Evolutionary conservation across 2,888 invertebrate species (phyloP), one percentile per base, ranked within the genome.

Genomic region (Endotricha flammealis): DNA sequence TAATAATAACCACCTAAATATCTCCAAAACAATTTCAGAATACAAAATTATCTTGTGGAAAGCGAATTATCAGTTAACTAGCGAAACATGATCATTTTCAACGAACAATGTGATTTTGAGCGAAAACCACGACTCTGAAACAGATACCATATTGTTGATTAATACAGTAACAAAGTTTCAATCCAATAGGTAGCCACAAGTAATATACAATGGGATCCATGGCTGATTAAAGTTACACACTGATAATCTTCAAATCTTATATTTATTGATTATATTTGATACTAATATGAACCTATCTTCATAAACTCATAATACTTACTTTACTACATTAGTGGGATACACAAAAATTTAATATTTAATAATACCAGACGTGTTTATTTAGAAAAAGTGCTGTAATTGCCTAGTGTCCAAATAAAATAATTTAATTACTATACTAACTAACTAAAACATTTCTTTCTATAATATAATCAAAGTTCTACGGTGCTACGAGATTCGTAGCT

Each of bases 141-240:
- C 24, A 25, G 28, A 28, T 28, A 28, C n/a, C 14, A 13, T 14
- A 17, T 25, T 27, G 25, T 33, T 33, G 32, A 33, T 33, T 27
- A 25, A 33, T 33, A 33, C 16, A 33, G 25, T 33, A 25, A 33
- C 27, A 33, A 33, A 33, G 32, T 33, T 33, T 33, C 25, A 14
- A n/a, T 11, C 32, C 25, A 25, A 33, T 33, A 33, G 32, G 10
- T 25, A 33, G 32, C 24, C 14, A 34, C 35, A 35, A 35, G 28
- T 29, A 29, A 20, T 12, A 35, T 35, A 29, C 35, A 35, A 29
- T 35, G 29, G 29, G 29, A 35, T 29, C 35, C 28, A 29, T 11
- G 12, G n/a, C n/a, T n/a, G 35, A 35, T 35, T 35, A 35, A 22
- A 29, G 12, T 35, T 35, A 22, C 29, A 12, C 35, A 22, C 27